A percentile compares a stretch with the other conserved stretches of the same genome.
phyloP scores from a whole-genome alignment of 2,113 vertebrate genomes.

The Daubentonia madagascariensis region DNA sequence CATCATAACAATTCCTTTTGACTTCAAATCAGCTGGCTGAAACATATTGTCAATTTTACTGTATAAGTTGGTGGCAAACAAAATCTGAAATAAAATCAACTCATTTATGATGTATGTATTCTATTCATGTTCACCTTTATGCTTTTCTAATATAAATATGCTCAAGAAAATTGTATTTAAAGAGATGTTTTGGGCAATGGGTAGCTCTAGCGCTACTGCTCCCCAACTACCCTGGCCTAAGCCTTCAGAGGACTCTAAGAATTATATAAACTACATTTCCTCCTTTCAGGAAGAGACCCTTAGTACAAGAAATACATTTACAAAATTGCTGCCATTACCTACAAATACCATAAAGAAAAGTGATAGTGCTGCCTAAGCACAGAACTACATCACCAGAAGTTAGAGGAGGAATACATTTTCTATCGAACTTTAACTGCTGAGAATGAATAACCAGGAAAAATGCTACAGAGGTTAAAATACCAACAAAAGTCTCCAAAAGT shows the following conservation, averaged over 20 bases:
- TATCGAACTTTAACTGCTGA: conserved; percentile 12
- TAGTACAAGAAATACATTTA: conserved; percentile 46
- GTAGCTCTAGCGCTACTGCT: neutral
- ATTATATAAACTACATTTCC: conserved; percentile 25
- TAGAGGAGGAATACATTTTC: conserved; percentile 35
- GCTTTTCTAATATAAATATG: neutral
- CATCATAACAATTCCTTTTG: neutral
- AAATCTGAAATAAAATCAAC: neutral
- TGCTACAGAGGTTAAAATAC: conserved; percentile 50
- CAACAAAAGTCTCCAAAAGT: conserved; percentile 53
- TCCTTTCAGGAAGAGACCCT: neutral
- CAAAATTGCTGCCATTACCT: conserved; percentile 56
- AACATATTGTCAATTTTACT: neutral
- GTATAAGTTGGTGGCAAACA: neutral
- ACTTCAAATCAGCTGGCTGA: neutral
- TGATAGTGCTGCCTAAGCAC: neutral
- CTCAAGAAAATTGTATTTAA: neutral
- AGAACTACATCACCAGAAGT: neutral
- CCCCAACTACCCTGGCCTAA: neutral
- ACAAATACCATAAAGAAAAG: conserved; percentile 17
- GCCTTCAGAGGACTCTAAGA: neutral
- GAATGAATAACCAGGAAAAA: conserved; percentile 52
- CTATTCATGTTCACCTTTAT: neutral
- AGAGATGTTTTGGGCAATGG: neutral
- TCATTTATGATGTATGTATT: neutral